Conservation (phyloP, 2,113 vertebrate species). For the Myxocyprinus asiaticus region DNA sequence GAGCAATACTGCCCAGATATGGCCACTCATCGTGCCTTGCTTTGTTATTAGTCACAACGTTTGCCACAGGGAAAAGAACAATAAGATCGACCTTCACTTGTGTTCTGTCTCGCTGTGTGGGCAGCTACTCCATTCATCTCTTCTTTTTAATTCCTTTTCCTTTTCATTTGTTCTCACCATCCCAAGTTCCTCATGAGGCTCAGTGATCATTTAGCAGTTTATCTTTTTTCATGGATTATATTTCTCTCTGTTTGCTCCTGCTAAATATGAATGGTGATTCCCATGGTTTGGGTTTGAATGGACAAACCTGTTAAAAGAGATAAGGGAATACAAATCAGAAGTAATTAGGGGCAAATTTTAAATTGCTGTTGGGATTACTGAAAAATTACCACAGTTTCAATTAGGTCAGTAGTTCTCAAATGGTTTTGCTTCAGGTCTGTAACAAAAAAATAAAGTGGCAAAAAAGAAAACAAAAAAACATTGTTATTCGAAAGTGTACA, state of each 20-base stretch:
- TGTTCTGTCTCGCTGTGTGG: constrained; percentile 11
- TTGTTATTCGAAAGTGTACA: too few relatives aligned
- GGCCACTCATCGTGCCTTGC: constrained; percentile 30
- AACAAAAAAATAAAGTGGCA: too few relatives aligned
- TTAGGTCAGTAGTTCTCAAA: too few relatives aligned
- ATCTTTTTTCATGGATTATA: constrained; percentile 4
- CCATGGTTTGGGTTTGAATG: constrained; percentile 19
- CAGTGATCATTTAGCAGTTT: constrained; percentile 19
- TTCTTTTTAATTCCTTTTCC: constrained; percentile 13
- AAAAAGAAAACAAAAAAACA: too few relatives aligned
- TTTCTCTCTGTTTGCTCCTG: not conserved
- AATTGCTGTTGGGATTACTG: too few relatives aligned
- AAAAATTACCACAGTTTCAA: too few relatives aligned
- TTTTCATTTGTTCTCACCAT: not conserved
- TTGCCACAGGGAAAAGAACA: constrained; percentile 29
- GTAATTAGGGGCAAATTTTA: constrained; percentile 9
- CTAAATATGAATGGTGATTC: not conserved
- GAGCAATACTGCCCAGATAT: constrained; percentile 30
- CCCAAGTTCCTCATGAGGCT: constrained; percentile 6
- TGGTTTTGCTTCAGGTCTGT: too few relatives aligned
- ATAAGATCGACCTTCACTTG: constrained; percentile 39
- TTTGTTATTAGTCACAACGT: constrained; percentile 36
- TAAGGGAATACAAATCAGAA: constrained; percentile 15
- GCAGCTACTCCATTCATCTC: constrained; percentile 27
- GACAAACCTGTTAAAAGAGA: constrained; percentile 31